Percentiles rank a stretch among this genome's conserved stretches.
Conservation (phyloP, 2,888 invertebrate species). For the Prenolepis imparis region DNA sequence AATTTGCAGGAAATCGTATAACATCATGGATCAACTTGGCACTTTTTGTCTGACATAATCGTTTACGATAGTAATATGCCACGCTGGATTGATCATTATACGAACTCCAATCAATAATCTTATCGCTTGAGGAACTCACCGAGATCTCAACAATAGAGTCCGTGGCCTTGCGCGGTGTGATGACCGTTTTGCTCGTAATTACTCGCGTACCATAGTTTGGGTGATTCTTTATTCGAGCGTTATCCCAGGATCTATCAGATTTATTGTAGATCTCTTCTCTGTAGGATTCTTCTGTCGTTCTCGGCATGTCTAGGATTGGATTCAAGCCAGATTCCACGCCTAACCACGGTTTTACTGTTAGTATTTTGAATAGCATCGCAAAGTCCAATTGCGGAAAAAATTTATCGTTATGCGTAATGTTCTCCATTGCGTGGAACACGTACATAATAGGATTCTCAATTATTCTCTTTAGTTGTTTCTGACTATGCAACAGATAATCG, state of each 20-base stretch:
- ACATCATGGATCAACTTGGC: not conserved
- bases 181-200: slow-evolving; percentile 75
- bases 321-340: slow-evolving; percentile 70
- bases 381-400: slow-evolving; percentile 90
- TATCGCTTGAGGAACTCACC: slow-evolving; percentile 72
- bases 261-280: slow-evolving; percentile 34
- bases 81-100: slow-evolving; percentile 20
- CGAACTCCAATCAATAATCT: slow-evolving; percentile 25
- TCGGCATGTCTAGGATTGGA: slow-evolving; percentile 66
- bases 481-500: slow-evolving; percentile 89
- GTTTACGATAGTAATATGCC: slow-evolving; percentile 1
- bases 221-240: slow-evolving; percentile 56
- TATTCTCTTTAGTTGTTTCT: slow-evolving; percentile 90
- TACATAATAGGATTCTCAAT: slow-evolving; percentile 91
- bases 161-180: slow-evolving; percentile 76
- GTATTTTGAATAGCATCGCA: slow-evolving; percentile 88
- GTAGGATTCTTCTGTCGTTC: not conserved
- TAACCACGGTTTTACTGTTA: slow-evolving; percentile 87
- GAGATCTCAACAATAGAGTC: slow-evolving; percentile 83
- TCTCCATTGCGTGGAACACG: slow-evolving; percentile 90
- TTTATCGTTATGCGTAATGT: slow-evolving; percentile 89
- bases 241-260: slow-evolving; percentile 77
- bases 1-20: not conserved
- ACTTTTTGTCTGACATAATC: slow-evolving; percentile 10
- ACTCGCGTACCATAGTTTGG: slow-evolving; percentile 58